Conservation (phyloP, 2,888 invertebrate genomes). For the Saturnia pavonia region DNA sequence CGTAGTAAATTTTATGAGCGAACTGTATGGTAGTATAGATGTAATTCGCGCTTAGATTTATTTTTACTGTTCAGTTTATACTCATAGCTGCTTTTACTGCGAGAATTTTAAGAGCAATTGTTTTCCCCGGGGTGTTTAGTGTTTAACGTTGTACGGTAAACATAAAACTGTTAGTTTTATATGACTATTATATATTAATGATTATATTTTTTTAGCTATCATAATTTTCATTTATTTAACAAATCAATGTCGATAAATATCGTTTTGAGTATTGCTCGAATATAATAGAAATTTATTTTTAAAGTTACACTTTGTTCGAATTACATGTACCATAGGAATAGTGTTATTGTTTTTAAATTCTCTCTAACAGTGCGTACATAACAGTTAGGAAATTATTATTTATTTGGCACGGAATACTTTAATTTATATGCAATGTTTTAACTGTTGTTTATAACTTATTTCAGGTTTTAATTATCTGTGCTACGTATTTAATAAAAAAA, state of each 20-base stretch:
- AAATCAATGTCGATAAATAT: background rate
- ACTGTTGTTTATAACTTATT: too few species aligned
- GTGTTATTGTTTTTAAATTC: background rate
- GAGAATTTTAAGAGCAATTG: background rate
- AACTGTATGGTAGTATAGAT: background rate
- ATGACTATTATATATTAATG: background rate
- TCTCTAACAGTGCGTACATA: too few species aligned
- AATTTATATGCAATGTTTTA: background rate
- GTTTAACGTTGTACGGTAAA: background rate
- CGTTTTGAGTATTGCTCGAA: background rate
- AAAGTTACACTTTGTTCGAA: background rate
- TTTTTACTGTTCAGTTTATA: background rate
- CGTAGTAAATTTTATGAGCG: background rate
- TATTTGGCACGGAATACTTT: background rate
- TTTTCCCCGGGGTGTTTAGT: background rate
- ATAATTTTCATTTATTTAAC: too few species aligned
- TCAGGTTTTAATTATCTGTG: background rate
- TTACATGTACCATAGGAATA: background rate
- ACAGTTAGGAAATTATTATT: background rate
- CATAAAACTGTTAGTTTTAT: background rate
- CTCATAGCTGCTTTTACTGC: background rate
- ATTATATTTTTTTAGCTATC: background rate
- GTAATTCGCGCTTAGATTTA: background rate
- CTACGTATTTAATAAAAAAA: too few species aligned
- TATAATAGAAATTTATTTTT: background rate